Base-by-base conservation (phyloP, 1,140 invertebrate genomes). In the Ceratosolen solmsi region DNA sequence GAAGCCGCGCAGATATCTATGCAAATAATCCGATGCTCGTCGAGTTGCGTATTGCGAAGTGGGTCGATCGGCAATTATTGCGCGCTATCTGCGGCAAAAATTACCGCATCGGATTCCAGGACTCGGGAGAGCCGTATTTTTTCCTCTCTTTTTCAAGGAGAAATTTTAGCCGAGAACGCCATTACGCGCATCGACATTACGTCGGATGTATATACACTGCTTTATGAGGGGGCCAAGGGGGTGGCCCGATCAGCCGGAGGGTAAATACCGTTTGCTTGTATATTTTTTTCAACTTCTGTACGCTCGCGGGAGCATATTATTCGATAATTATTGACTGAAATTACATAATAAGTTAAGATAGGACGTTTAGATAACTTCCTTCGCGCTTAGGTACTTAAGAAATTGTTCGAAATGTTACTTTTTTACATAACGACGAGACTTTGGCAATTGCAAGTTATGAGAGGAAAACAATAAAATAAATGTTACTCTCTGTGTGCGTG, bases 11-110 rank as follows among this genome's bases (percentile, higher is more conserved):
- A 38, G 7, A n/a, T 68, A 68, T 68, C 63, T 68, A 68, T 38
- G 63, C 63, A 38, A 68, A 38, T 68, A 27, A 20, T 11, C 20
- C 8, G 63, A n/a, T n/a, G n/a, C n/a, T n/a, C n/a, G n/a, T n/a
- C 27, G 20, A 5, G 20, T 36, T 22, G 63, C 63, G 33, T 68
- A 68, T 17, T 9, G 3, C 27, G 15, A 33, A 38, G 36, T 38
- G 22, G 20, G 1, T n/a, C 33, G 36, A 68, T 68, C 63, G 63
- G 33, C 63, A 68, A 68, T 68, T 68, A 68, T 68, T 38, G 63
- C 63, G 38, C 13, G 2, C 63, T 68, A 68, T 68, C 63, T 33
- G 15, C 33, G 63, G 3, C 33, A 5, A 68, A 68, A 68, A 68
- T 68, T 68, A 68, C 22, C 63, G 36, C 33, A 68, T 68, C 33